Evolutionary conservation across 2,797 vertebrate species (phyloP).

Genomic region (Odontamblyopus lacepedii): DNA sequence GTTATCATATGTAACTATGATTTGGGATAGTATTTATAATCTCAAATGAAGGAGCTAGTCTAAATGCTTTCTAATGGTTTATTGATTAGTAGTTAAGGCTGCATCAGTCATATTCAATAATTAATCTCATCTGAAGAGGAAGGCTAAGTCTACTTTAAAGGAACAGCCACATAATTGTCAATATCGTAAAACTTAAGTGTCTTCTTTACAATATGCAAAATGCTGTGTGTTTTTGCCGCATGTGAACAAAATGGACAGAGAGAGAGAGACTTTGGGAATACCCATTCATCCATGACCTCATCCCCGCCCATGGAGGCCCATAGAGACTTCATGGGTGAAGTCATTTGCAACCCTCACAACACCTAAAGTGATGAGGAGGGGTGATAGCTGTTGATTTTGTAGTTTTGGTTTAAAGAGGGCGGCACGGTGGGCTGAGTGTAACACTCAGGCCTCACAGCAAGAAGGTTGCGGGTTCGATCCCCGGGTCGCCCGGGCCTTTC

Average conservation of each 20-base stretch:
- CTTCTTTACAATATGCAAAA: neutral
- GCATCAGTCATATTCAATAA: constrained; percentile 15
- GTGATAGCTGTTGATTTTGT: neutral
- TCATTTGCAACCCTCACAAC: neutral
- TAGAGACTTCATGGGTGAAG: neutral
- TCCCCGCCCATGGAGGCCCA: neutral
- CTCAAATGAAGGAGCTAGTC: neutral
- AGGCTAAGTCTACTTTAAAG: neutral
- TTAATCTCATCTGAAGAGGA: constrained; percentile 1
- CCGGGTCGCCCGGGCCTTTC: no score
- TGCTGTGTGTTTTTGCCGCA: neutral
- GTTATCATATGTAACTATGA: neutral
- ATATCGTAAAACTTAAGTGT: neutral
- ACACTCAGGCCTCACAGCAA: no score
- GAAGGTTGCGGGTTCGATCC: no score
- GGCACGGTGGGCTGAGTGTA: no score
- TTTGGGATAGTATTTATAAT: neutral
- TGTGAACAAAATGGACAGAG: constrained; percentile 2
- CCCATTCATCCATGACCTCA: neutral
- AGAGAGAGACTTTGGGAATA: neutral
- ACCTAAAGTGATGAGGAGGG: neutral
- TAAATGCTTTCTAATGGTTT: constrained; percentile 15
- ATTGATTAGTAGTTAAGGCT: constrained; percentile 8
- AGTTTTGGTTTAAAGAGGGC: neutral
- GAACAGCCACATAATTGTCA: neutral